Conservation (phyloP, 2,888 invertebrate species). For the Agrotis clavis region DNA sequence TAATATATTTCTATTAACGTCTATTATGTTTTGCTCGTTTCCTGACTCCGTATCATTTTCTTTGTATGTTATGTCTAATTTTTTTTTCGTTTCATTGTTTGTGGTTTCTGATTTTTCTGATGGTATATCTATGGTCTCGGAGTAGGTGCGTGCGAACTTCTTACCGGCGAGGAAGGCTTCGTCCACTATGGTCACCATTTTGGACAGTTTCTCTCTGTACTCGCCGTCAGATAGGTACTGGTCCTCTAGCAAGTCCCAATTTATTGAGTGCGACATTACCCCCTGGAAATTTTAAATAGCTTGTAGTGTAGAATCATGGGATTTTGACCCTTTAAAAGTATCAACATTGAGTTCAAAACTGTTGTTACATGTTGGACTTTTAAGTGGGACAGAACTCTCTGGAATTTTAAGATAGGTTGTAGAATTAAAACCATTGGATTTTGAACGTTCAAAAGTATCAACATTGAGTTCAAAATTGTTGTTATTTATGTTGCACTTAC, state of each 20-base stretch:
- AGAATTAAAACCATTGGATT: conserved; percentile 7
- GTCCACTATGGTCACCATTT: conserved; percentile 96
- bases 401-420: conserved; percentile 67
- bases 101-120: conserved; percentile 32
- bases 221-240: conserved; percentile 96
- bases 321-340: not conserved
- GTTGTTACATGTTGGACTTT: not conserved
- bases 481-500: not conserved
- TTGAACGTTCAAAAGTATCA: not conserved
- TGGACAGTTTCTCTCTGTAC: conserved; percentile 96
- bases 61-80: conserved; percentile 81
- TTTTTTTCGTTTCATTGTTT: conserved; percentile 59
- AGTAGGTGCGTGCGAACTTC: conserved; percentile 93
- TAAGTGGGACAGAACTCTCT: conserved; percentile 97
- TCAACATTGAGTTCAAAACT: not conserved
- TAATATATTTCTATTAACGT: conserved; percentile 71
- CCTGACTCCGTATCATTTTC: conserved; percentile 66
- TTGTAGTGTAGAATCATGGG: conserved; percentile 16
- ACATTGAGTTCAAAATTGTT: not conserved
- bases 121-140: conserved; percentile 72
- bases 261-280: conserved; percentile 98
- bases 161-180: conserved; percentile 94
- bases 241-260: conserved; percentile 97
- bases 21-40: conserved; percentile 64
- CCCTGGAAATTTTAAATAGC: conserved; percentile 91